A percentile compares a stretch with the other conserved stretches of the same genome.
Conservation (phyloP, 1,140 invertebrate genomes). For the Sminthurides bifidus region DNA sequence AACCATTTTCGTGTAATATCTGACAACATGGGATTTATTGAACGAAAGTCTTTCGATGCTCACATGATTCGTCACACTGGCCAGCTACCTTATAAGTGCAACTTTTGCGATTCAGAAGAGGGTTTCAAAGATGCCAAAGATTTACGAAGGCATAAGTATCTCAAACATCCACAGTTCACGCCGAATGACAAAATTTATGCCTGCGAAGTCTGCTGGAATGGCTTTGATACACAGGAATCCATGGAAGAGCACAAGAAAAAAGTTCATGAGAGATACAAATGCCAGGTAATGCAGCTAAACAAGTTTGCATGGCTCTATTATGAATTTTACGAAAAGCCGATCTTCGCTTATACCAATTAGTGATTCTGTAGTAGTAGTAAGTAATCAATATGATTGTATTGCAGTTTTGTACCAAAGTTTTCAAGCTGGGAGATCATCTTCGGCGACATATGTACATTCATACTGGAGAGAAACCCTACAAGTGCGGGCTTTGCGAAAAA, state of each 20-base stretch:
- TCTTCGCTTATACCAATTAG: background rate
- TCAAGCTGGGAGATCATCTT: slow-evolving; percentile 46
- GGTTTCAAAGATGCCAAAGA: slow-evolving; percentile 26
- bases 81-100: slow-evolving; percentile 20
- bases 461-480: slow-evolving; percentile 68
- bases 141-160: slow-evolving; percentile 11
- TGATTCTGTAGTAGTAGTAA: background rate
- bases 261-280: slow-evolving; percentile 25
- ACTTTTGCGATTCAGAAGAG: slow-evolving; percentile 13
- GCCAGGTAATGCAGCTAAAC: too few relatives aligned
- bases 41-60: slow-evolving; percentile 18
- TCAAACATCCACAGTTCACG: slow-evolving; percentile 9
- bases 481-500: slow-evolving; percentile 54
- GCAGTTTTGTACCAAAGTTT: slow-evolving; percentile 17
- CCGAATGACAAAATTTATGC: slow-evolving; percentile 5
- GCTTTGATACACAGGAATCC: slow-evolving; percentile 13
- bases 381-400: background rate
- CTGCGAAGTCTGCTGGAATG: slow-evolving; percentile 24
- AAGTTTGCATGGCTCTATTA: too few relatives aligned
- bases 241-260: slow-evolving; percentile 14
- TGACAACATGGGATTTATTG: slow-evolving; percentile 51
- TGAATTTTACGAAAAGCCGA: too few relatives aligned
- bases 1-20: slow-evolving; percentile 48
- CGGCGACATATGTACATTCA: slow-evolving; percentile 63
- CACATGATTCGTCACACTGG: slow-evolving; percentile 24